Evolutionary conservation across 2,797 vertebrate genomes (phyloP).

Genomic region (Carduelis carduelis): DNA sequence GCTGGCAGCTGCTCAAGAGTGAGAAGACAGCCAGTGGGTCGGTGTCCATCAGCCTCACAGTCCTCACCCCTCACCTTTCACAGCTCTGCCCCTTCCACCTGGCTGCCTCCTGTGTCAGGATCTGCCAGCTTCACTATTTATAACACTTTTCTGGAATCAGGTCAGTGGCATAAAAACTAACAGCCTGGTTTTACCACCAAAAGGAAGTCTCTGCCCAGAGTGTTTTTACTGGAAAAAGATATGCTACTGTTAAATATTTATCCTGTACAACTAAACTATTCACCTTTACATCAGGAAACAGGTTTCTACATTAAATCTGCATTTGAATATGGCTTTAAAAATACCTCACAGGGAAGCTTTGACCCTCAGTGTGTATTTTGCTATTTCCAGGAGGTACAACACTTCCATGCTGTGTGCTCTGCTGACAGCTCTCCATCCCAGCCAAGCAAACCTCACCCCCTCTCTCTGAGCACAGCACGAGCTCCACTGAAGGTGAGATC

Average conservation of each 20-base stretch:
- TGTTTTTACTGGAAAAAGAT: conserved; percentile 53
- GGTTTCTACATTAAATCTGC: conserved; percentile 41
- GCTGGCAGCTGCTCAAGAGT: background rate
- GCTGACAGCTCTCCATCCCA: background rate
- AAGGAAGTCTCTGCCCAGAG: conserved; percentile 38
- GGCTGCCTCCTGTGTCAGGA: background rate
- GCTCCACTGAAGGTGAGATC: background rate
- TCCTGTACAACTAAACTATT: conserved; percentile 23
- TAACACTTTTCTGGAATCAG: background rate
- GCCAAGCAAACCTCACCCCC: background rate
- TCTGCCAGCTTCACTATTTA: background rate
- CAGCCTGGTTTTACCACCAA: conserved; percentile 2
- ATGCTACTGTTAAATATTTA: conserved; percentile 11
- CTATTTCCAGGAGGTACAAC: background rate
- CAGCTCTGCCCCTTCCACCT: background rate
- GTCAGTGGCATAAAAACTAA: conserved; percentile 19
- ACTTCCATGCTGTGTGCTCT: background rate
- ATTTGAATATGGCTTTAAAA: background rate
- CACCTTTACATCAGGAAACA: conserved; percentile 50
- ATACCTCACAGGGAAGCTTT: background rate
- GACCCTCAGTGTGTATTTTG: background rate
- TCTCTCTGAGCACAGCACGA: background rate
- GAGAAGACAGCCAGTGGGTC: background rate
- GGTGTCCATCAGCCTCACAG: background rate
- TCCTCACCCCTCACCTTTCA: background rate